Evolutionary conservation across 2,113 vertebrate species (phyloP).

Genomic region (Ardeotis arabs): DNA sequence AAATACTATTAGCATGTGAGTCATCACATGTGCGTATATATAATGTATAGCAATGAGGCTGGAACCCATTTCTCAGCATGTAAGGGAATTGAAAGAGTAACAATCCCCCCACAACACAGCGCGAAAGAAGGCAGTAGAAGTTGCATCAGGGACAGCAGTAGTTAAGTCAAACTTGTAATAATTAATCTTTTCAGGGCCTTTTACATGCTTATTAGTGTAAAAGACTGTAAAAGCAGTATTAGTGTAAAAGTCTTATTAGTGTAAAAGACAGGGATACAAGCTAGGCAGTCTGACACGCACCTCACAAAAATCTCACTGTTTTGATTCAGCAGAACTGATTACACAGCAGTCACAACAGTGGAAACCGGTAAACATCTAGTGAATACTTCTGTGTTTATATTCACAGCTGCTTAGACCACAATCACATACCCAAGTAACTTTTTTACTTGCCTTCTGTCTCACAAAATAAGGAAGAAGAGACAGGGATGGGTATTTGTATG

Average conservation of each 20-base stretch:
- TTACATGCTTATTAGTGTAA: neutral
- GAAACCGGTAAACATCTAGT: neutral
- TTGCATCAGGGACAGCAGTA: neutral
- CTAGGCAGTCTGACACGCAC: neutral
- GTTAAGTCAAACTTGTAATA: neutral
- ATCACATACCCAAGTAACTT: neutral
- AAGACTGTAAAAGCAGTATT: neutral
- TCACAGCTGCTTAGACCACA: neutral
- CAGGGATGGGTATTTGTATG: rapidly evolving
- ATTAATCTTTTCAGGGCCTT: neutral
- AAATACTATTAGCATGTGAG: neutral
- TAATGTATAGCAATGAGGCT: neutral
- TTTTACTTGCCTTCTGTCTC: neutral
- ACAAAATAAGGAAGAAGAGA: neutral
- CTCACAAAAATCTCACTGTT: neutral
- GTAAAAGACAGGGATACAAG: neutral
- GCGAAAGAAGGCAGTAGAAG: neutral
- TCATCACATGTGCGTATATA: neutral
- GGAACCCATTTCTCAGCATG: neutral
- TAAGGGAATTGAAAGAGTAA: neutral
- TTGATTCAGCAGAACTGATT: neutral
- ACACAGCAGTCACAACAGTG: neutral
- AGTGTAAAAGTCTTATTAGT: too few relatives aligned
- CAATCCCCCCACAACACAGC: neutral
- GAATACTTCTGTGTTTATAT: neutral